Evolutionary conservation across 2,888 invertebrate species (phyloP), one percentile per base, ranked within the genome.

Genomic region (Caenorhabditis virilis): DNA sequence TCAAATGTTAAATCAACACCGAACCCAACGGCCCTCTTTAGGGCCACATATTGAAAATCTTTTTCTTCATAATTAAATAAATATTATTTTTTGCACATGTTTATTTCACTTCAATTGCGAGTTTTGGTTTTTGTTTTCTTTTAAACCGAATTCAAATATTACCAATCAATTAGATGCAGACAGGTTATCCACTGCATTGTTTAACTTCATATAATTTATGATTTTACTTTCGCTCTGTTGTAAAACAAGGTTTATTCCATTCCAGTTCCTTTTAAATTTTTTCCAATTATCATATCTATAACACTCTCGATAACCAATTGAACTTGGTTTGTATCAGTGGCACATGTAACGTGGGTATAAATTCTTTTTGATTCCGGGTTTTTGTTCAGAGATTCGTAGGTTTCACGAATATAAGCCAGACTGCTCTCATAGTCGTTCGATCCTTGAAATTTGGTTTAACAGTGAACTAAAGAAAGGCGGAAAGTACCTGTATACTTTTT

Each of bases 1-100:
- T n/a, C n/a, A 5, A 36, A 36, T 36, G 36, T 36, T n/a, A 13
- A 30, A 30, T 15, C 16, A 25, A 42, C n/a, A 55, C 54, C 61
- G 55, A 71, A 67, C 72, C 74, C 69, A 72, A 74, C 74, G 72
- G 74, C 72, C 72, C 74, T 74, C 74, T 69, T 74, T 69, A 74
- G 71, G 71, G 74, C 74, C 71, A 72, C 73, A 73, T 63, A 59
- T 45, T n/a, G n/a, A n/a, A n/a, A n/a, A n/a, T n/a, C n/a, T n/a
- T n/a, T n/a, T n/a, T n/a, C n/a, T n/a, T n/a, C n/a, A n/a, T n/a
- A n/a, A n/a, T n/a, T n/a, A n/a, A n/a, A n/a, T n/a, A n/a, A n/a
- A n/a, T n/a, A n/a, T n/a, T n/a, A n/a, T n/a, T n/a, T n/a, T n/a
- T n/a, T n/a, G n/a, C n/a, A n/a, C n/a, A n/a, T n/a, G n/a, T n/a